Evolutionary conservation across 1,140 invertebrate species (phyloP), one percentile per base, ranked within the genome.

Genomic region (Drosophila pectinifera): DNA sequence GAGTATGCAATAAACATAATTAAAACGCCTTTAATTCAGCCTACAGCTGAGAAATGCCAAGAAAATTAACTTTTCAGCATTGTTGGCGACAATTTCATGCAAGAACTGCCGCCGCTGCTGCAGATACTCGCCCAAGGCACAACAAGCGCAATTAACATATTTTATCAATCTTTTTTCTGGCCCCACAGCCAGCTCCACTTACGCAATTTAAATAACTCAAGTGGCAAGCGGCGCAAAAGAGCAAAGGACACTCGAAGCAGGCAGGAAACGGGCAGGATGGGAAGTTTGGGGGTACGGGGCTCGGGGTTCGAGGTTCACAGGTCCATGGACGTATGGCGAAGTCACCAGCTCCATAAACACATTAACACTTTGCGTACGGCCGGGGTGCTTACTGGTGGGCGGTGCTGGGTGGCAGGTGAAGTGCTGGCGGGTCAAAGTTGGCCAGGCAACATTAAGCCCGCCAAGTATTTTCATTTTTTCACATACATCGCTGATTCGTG

Each of bases 131-230:
- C 49, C 67, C 26, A 24, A 42, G 57, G 39, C 42, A 45, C 62
- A 78, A 77, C 83, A 77, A 59, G 84, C 77, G 73, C 84, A 89
- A 89, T 89, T 89, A 89, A 89, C 84, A 89, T 89, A 89, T 89
- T 89, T 89, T 89, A 89, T 89, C 84, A 89, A 84, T 89, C 80
- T 84, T 89, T 84, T 54, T 59, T 59, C 59, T 61, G 63, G 63
- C 63, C 67, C 42, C 78, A 34, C 57, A 46, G 54, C 59, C 73
- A 48, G 64, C 61, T 56, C 45, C 72, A 89, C 80, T 84, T 84
- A 80, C 84, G 85, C 80, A 89, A 90, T 89, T 89, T 89, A 89
- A 89, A 89, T 89, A 89, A 89, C 84, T 89, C 84, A 89, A 89
- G 85, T 84, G 84, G 76, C 85, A 86, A 86, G 73, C 69, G 63